Conservation (phyloP, 2,113 vertebrate species). For the Elephantulus edwardii region DNA sequence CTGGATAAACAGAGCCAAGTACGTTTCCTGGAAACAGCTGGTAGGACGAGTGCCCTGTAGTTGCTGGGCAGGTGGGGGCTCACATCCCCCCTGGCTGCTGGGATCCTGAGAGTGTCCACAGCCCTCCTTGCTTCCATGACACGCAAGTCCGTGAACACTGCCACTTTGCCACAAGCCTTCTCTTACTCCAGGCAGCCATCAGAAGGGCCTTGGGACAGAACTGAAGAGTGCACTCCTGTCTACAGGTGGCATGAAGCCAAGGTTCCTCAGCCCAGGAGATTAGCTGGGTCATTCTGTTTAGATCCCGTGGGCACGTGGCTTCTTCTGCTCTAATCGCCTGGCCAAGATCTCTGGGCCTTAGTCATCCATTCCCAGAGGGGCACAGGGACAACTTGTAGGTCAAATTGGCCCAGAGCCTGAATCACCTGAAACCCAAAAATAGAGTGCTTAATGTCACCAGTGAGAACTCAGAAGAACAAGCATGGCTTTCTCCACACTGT, state of each 20-base stretch:
- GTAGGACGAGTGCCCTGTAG: slow-evolving; percentile 5
- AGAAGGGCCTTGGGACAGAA: neutral
- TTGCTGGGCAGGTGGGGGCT: slow-evolving; percentile 21
- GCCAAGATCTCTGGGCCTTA: slow-evolving; percentile 42
- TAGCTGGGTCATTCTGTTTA: slow-evolving; percentile 63
- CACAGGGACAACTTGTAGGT: slow-evolving; percentile 24
- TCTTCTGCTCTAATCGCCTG: slow-evolving; percentile 49
- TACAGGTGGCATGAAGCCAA: slow-evolving; percentile 29
- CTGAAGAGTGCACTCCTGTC: neutral
- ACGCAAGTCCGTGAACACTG: neutral
- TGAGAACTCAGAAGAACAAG: neutral
- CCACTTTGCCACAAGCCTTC: neutral
- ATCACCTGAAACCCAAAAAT: slow-evolving; percentile 50
- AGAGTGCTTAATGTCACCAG: slow-evolving; percentile 17
- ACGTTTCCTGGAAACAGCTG: slow-evolving; percentile 72
- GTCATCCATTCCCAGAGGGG: slow-evolving; percentile 44
- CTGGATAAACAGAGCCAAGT: slow-evolving; percentile 67
- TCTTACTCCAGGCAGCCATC: neutral
- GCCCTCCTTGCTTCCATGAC: neutral
- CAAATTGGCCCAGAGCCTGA: slow-evolving; percentile 51
- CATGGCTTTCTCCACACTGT: neutral
- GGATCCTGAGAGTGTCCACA: neutral
- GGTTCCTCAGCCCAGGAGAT: slow-evolving; percentile 47
- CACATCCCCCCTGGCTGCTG: neutral
- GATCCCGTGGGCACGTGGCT: slow-evolving; percentile 45